Base-by-base conservation (phyloP, 2,888 invertebrate genomes). In the Epistrophe eligans region DNA sequence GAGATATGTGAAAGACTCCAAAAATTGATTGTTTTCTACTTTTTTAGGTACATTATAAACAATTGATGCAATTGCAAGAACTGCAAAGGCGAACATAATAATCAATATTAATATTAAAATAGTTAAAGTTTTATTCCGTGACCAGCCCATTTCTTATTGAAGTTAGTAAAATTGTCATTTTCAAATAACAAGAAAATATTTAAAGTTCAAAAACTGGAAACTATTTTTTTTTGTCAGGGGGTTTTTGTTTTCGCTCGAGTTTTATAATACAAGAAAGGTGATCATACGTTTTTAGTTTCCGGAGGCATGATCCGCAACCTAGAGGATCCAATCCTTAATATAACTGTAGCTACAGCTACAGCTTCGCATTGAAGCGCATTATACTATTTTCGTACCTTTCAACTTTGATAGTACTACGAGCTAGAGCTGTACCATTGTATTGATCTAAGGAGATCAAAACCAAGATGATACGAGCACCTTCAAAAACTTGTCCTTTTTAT, bases 71-170 rank as follows among this genome's bases (percentile, higher is more conserved):
- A 67, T 57, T 45, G 35, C 15, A 24, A 19, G n/a, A 4, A 48
- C 1, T n/a, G 43, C 55, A 50, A 66, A 77, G 7, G n/a, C 11
- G 3, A 40, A 8, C 1, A 45, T 38, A n/a, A 58, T 11, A 1
- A 40, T 1, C 13, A 58, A 58, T 4, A 24, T 15, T 0, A 64
- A 24, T n/a, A 28, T 32, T 58, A 77, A 13, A 7, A 38, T 28
- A n/a, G 24, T 7, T 4, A 17, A 5, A 8, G 64, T 77, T 38
- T 67, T 67, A 8, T 58, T 77, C 2, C 15, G 19, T 5, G 77
- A 67, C 77, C 77, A 77, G 5, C 66, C 24, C 77, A 77, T 77
- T 40, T 45, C 40, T 1, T 13, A 40, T 19, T 38, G 8, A 1
- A 9, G n/a, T 48, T 17, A 48, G 2, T 15, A 0, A 19, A 43